Base-by-base conservation (phyloP, 2,888 invertebrate genomes). In the Euplagia quadripunctaria region DNA sequence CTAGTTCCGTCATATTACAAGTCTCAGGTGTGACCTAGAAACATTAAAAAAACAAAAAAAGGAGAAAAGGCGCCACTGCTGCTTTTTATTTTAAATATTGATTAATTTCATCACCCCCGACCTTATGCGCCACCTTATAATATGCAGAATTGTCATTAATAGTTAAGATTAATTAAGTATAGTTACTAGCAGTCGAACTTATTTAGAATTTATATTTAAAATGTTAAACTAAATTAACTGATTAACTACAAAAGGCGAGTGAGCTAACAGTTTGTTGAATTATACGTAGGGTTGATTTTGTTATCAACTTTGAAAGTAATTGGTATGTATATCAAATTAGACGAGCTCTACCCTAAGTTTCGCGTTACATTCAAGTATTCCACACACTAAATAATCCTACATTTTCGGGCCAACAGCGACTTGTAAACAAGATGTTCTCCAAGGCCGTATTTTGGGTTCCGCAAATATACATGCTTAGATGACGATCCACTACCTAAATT, bases 311-410 rank as follows among this genome's bases (percentile, higher is more conserved):
- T 11, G 51, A 41, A 31, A 31, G 11, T 66, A 66, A 66, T 66
- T 51, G 41, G 17, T 51, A 31, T 66, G 51, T 51, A 66, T 66
- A 66, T 66, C 17, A 66, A 66, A 51, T 51, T 61, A 66, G 41
- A 31, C 17, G 17, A 17, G 41, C 17, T 66, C 51, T 17, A 51
- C 41, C 66, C 66, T 51, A 51, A 51, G 66, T 66, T 66, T 66
- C 65, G 20, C 46, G 31, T 66, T 66, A 66, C 65, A 49, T 66
- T 58, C 12, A 58, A 58, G 12, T 58, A 11, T 12, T 58, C 20
- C 58, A 58, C 58, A 20, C 49, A 20, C 20, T 31, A 31, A 11
- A 9, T 43, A 51, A 49, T 20, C 46, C 31, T 20, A n/a, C 55
- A 31, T 66, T 66, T 11, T 16, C 31, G 63, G 63, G 63, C 16